Percentiles rank a stretch among this genome's conserved stretches.
phyloP scores from a whole-genome alignment of 2,888 invertebrate species.

The Trichacis sp. region DNA sequence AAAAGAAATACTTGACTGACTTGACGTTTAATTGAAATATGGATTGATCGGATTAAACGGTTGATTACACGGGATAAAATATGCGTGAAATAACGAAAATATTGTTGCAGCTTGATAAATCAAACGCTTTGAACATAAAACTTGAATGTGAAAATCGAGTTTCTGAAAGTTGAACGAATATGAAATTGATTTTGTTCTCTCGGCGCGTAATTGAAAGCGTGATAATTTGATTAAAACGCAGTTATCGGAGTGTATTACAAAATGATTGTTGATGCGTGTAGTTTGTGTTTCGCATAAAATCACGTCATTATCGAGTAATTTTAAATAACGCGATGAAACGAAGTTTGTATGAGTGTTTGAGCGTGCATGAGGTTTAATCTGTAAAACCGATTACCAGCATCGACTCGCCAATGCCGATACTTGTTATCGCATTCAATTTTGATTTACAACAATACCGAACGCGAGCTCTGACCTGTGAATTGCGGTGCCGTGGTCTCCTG shows the following conservation, averaged over 20 bases:
- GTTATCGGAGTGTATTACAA: not conserved
- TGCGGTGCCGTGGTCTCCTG: conserved; percentile 17
- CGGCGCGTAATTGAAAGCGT: not conserved
- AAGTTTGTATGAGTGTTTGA: conserved; percentile 21
- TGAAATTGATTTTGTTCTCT: not conserved
- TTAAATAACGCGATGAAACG: conserved; percentile 21
- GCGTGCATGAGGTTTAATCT: conserved; percentile 35
- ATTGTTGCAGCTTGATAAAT: no score
- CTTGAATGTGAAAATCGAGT: not conserved
- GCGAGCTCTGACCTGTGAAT: conserved; percentile 22
- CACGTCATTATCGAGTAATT: conserved; percentile 7
- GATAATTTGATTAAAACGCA: not conserved
- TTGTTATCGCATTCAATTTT: conserved; percentile 37
- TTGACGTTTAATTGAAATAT: no score
- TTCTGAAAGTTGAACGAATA: not conserved
- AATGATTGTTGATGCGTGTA: not conserved
- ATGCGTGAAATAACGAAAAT: no score
- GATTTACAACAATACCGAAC: conserved; percentile 33
- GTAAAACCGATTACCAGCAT: conserved; percentile 37
- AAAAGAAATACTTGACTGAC: no score
- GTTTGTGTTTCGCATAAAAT: not conserved
- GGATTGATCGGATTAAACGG: no score
- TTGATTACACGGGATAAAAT: no score
- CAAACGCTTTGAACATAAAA: no score
- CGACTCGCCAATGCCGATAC: conserved; percentile 30